These are phyloP conservation scores for Danaus plexippus DNA, from an alignment of 1,140 invertebrate species.

Conservation along the genomic window DNA sequence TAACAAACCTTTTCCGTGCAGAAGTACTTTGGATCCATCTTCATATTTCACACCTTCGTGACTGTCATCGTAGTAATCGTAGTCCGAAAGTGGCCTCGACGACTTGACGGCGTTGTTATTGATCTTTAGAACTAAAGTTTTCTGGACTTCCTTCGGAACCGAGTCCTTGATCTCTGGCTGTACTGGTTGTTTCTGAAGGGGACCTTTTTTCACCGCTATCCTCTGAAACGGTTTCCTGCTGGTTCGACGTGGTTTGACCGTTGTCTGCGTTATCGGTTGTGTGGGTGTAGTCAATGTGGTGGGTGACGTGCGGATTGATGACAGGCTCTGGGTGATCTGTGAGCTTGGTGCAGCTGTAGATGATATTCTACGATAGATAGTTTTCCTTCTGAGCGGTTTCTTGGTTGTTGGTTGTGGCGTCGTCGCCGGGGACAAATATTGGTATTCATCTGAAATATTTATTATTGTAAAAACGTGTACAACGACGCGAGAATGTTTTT, in stretches of 20 bases:
- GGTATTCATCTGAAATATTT: constrained; percentile 53
- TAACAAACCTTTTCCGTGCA: constrained; percentile 67
- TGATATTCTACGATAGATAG: constrained; percentile 40
- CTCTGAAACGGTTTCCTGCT: constrained; percentile 54
- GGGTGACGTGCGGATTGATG: constrained; percentile 5
- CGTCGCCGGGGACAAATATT: constrained; percentile 51
- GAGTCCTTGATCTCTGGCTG: constrained; percentile 11
- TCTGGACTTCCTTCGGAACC: constrained; percentile 11
- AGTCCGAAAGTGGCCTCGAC: constrained; percentile 70
- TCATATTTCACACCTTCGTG: constrained; percentile 70
- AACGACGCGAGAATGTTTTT: too few relatives aligned
- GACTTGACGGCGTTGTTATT: constrained; percentile 30
- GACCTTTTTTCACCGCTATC: constrained; percentile 23
- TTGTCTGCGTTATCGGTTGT: constrained; percentile 23
- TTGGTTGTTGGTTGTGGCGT: constrained; percentile 36
- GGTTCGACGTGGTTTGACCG: constrained; percentile 33
- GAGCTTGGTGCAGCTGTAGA: too few relatives aligned
- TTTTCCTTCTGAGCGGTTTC: constrained; percentile 39
- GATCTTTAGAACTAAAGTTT: constrained; percentile 7
- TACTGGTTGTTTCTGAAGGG: constrained; percentile 11
- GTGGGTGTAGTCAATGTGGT: constrained; percentile 38
- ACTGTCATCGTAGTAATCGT: constrained; percentile 80
- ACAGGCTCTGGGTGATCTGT: too few relatives aligned
- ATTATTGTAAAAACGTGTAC: too few relatives aligned
- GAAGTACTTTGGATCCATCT: constrained; percentile 74